These are phyloP conservation scores for Temnothorax longispinosus DNA, from an alignment of 1,140 invertebrate species.

Conservation along the genomic window DNA sequence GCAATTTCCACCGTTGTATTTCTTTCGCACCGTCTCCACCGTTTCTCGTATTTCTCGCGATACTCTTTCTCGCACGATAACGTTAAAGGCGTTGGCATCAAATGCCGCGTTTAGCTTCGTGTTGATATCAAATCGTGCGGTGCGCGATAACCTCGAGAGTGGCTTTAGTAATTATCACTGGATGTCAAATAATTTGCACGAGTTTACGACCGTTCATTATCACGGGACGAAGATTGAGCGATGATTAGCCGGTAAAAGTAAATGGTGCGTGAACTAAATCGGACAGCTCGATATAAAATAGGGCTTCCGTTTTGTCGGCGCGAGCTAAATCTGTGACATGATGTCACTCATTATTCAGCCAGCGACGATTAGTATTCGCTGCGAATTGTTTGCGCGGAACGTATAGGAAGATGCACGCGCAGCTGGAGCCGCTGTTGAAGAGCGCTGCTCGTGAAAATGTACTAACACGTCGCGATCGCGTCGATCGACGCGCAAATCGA, in stretches of 20 bases:
- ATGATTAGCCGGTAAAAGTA: neutral
- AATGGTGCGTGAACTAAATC: neutral
- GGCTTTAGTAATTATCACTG: neutral
- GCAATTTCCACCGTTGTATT: constrained; percentile 47
- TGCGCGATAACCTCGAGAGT: neutral
- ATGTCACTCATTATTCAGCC: constrained; percentile 6
- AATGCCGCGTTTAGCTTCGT: neutral
- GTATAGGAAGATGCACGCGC: neutral
- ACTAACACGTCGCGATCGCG: no score
- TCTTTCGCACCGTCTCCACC: neutral
- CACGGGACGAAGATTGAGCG: neutral
- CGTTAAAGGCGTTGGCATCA: neutral
- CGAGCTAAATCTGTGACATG: neutral
- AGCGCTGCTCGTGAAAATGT: neutral
- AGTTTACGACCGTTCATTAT: constrained; percentile 27
- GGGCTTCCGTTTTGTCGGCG: neutral
- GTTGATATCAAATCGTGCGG: neutral
- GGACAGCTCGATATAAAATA: constrained; percentile 16
- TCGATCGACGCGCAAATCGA: constrained; percentile 6
- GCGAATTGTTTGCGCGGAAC: neutral
- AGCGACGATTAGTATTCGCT: neutral
- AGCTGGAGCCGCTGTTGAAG: neutral
- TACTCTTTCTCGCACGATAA: constrained; percentile 18
- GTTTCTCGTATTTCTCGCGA: constrained; percentile 17
- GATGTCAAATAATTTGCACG: constrained; percentile 29